These are phyloP conservation scores for Odontothrips loti DNA, from an alignment of 2,888 invertebrate genomes.

Conservation along the genomic window DNA sequence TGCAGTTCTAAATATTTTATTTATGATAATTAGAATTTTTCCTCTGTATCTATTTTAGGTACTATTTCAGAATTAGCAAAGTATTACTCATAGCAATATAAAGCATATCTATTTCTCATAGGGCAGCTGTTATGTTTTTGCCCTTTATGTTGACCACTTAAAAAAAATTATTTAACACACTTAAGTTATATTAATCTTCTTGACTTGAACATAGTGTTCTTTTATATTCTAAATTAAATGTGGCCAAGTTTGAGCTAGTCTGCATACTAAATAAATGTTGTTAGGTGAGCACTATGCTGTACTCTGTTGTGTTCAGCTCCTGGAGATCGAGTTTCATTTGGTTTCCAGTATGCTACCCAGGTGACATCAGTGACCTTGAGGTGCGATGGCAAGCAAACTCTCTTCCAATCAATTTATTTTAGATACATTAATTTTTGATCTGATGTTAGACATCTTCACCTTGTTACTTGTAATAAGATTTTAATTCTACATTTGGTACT, in stretches of 20 bases:
- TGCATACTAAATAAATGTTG: not conserved
- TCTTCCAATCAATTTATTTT: slow-evolving; percentile 21
- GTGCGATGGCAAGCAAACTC: not conserved
- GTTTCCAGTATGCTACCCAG: no score
- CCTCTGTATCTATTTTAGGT: not conserved
- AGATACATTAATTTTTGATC: not conserved
- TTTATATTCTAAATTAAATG: slow-evolving; percentile 20
- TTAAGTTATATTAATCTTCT: slow-evolving; percentile 12
- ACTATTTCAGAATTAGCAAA: not conserved
- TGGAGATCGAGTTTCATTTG: not conserved
- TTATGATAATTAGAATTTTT: not conserved
- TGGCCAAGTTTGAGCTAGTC: slow-evolving; percentile 21
- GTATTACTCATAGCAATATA: slow-evolving; percentile 17
- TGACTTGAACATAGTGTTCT: not conserved
- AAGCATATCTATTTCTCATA: slow-evolving; percentile 19
- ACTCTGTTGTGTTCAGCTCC: not conserved
- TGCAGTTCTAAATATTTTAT: slow-evolving; percentile 7
- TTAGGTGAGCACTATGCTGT: not conserved
- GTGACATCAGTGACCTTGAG: no score
- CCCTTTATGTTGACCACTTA: not conserved
- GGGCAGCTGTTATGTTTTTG: not conserved
- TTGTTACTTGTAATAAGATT: not conserved
- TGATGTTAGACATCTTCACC: not conserved
- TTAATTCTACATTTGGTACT: not conserved
- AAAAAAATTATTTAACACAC: not conserved